Evolutionary conservation across 2,113 vertebrate species (phyloP), one percentile per base, ranked within the genome.

Genomic region (Dasypus novemcinctus): DNA sequence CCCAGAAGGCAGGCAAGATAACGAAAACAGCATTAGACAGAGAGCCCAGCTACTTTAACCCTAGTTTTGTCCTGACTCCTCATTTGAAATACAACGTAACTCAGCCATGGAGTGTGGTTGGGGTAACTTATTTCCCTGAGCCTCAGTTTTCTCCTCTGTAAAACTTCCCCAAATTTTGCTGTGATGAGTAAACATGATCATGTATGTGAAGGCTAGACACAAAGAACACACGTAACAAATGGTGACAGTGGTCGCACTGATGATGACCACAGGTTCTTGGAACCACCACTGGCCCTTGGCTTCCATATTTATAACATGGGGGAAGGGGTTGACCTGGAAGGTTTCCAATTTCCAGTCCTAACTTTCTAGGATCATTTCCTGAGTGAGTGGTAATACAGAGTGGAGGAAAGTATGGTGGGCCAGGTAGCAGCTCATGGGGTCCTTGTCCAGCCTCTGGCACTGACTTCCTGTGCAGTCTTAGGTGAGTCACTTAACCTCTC

Each of bases 101-200:
- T 75, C 33, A 69, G 21, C 38, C 2, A 5, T 61, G 46, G 18
- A 46, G 31, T 75, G 64, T 21, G 79, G 72, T 76, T 43, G 49
- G 59, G 75, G n/a, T 68, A 41, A 91, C 38, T 27, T 18, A 82
- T 64, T 94, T 87, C 54, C 38, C 23, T 38, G 41, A 93, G 63
- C 76, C 23, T 91, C 41, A 8, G 21, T 87, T 91, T 79, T 94
- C 90, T 91, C 61, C 31, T 87, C 71, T 59, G 29, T 87, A 71
- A 81, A 96, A 75, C 23, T 91, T 33, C 54, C 84, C 38, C 59
- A 69, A 23, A 38, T 68, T 85, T 72, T 64, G 36, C 69, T 74
- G 66, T 4, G 41, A n/a, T 63, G 72, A 90, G 69, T 74, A 92
- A 83, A 90, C 29, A 9, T 68, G 68, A 49, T 68, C 46, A 59